Conservation (phyloP, 2,113 vertebrate species). For the Aptenodytes patagonicus region DNA sequence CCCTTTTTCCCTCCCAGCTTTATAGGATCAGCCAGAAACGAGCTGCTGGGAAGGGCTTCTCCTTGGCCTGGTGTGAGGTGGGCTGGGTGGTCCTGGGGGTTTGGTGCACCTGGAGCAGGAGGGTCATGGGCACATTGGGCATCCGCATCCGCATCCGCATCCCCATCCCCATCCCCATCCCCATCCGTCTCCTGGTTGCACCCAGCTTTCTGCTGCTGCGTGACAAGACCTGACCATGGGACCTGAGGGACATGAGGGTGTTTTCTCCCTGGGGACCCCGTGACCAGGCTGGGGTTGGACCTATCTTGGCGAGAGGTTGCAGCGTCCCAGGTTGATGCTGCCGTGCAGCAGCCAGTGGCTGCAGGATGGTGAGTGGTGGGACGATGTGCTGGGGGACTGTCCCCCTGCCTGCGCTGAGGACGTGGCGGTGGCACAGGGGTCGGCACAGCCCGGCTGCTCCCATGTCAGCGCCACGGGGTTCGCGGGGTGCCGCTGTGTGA, state of each 20-base stretch:
- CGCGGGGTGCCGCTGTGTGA: accelerated
- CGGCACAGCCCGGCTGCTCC: background rate
- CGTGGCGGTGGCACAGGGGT: accelerated
- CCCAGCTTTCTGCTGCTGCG: background rate
- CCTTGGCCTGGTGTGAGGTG: background rate
- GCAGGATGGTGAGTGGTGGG: background rate
- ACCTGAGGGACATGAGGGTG: background rate
- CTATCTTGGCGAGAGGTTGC: background rate
- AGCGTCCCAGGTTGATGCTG: background rate
- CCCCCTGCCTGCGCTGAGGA: background rate
- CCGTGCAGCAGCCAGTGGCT: accelerated
- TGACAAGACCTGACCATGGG: accelerated
- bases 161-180: background rate
- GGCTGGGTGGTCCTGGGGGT: background rate
- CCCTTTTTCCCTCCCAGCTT: background rate
- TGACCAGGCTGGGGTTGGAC: background rate
- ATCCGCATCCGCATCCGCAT: background rate
- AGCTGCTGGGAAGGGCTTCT: background rate
- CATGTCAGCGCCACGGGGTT: accelerated
- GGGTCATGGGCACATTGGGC: background rate
- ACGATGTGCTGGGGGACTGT: background rate
- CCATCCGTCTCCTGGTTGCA: background rate
- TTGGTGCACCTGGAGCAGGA: background rate
- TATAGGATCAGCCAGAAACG: background rate
- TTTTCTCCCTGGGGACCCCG: background rate